These are phyloP conservation scores for Gonocerus acuteangulatus DNA, from an alignment of 2,888 invertebrate genomes.

Conservation along the genomic window DNA sequence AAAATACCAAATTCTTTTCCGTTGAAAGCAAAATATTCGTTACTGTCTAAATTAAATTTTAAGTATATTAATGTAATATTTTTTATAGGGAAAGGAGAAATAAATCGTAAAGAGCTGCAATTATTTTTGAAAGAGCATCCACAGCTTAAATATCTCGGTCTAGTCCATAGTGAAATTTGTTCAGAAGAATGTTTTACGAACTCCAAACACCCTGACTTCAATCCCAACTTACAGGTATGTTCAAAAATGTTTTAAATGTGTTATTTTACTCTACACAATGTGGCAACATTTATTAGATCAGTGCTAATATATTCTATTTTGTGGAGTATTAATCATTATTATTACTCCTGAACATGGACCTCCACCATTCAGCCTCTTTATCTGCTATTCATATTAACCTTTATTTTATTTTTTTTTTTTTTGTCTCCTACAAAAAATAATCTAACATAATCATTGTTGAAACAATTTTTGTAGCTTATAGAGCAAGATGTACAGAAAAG, in stretches of 20 bases:
- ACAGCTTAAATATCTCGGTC: conserved; percentile 49
- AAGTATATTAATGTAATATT: too few relatives aligned
- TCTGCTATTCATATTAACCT: too few relatives aligned
- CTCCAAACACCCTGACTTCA: conserved; percentile 44
- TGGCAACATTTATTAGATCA: not conserved
- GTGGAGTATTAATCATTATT: not conserved
- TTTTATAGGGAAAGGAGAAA: conserved; percentile 49
- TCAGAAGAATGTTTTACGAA: conserved; percentile 49
- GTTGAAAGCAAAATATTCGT: too few relatives aligned
- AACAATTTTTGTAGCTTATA: too few relatives aligned
- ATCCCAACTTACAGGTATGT: conserved; percentile 45
- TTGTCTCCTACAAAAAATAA: too few relatives aligned
- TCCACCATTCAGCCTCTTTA: too few relatives aligned
- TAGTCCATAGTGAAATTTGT: conserved; percentile 51
- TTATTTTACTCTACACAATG: not conserved
- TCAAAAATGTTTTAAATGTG: not conserved
- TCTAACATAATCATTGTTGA: too few relatives aligned
- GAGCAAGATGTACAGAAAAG: too few relatives aligned
- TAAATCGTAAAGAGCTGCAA: conserved; percentile 46
- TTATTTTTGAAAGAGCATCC: conserved; percentile 47
- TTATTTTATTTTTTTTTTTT: too few relatives aligned
- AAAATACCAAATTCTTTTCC: too few relatives aligned
- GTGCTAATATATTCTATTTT: not conserved
- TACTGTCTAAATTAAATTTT: too few relatives aligned
- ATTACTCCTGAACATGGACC: too few relatives aligned